These are phyloP conservation scores for Rhinolophus sinicus DNA, from an alignment of 2,113 vertebrate genomes.

Conservation along the genomic window DNA sequence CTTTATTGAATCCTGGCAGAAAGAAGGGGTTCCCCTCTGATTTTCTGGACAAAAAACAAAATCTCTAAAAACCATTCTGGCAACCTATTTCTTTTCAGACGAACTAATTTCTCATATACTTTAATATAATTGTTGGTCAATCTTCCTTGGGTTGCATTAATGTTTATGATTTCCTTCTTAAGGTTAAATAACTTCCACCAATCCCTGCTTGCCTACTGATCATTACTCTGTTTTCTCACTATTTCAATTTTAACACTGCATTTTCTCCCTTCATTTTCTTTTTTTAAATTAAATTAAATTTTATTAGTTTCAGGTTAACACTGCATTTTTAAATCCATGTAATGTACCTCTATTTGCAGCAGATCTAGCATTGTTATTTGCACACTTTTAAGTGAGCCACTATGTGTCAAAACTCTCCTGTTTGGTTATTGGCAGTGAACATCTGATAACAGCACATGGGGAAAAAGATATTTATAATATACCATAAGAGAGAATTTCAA, in stretches of 20 bases:
- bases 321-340: background rate
- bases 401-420: background rate
- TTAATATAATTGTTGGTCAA: background rate
- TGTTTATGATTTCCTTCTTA: background rate
- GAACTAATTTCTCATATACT: constrained; percentile 9
- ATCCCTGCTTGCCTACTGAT: background rate
- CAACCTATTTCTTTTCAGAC: constrained; percentile 25
- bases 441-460: background rate
- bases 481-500: background rate
- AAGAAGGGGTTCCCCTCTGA: background rate
- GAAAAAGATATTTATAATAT: background rate
- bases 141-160: background rate
- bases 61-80: background rate
- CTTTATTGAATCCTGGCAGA: background rate
- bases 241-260: background rate
- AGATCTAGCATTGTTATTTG: background rate
- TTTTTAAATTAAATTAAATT: no score
- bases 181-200: background rate
- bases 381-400: background rate
- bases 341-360: background rate
- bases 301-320: no score
- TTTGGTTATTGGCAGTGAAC: background rate
- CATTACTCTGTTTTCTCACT: background rate
- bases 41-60: background rate
- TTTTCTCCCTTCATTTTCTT: background rate